A percentile compares a stretch with the other conserved stretches of the same genome.
These are phyloP conservation scores for Drosophila ogumai DNA, from an alignment of 1,140 invertebrate species.

Conservation along the genomic window DNA sequence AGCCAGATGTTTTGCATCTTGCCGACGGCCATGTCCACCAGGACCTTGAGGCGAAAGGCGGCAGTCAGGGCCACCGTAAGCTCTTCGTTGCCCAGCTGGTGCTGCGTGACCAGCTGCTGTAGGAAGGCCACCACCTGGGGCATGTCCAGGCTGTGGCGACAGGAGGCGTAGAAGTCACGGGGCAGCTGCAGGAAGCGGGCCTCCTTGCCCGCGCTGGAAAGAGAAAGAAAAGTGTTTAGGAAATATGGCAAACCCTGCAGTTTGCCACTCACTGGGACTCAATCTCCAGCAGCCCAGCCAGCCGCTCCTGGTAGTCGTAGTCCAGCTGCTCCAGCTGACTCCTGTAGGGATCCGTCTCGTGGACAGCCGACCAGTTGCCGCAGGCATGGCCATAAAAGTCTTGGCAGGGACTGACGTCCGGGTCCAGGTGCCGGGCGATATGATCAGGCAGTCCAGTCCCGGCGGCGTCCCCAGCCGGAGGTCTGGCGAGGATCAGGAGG, in stretches of 20 bases:
- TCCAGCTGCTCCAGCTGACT: slow-evolving; percentile 48
- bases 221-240: not conserved
- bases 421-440: slow-evolving; percentile 24
- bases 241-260: accelerated
- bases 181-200: slow-evolving; percentile 34
- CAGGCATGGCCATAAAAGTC: slow-evolving; percentile 60
- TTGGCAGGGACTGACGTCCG: slow-evolving; percentile 11
- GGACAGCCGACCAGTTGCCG: slow-evolving; percentile 40
- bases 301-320: slow-evolving; percentile 20
- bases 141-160: slow-evolving; percentile 12
- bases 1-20: not conserved
- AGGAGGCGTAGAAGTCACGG: slow-evolving; percentile 38
- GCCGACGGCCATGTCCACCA: not conserved
- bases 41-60: slow-evolving; percentile 10
- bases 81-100: not conserved
- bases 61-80: slow-evolving; percentile 19
- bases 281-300: slow-evolving; percentile 35
- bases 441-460: not conserved
- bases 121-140: slow-evolving; percentile 8
- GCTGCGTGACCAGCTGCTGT: not conserved
- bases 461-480: not conserved
- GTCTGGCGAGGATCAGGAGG: not conserved
- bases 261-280: not conserved
- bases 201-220: not conserved
- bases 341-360: slow-evolving; percentile 2